phyloP scores from a whole-genome alignment of 2,797 vertebrate species.

The Leptatherina wallacei region DNA sequence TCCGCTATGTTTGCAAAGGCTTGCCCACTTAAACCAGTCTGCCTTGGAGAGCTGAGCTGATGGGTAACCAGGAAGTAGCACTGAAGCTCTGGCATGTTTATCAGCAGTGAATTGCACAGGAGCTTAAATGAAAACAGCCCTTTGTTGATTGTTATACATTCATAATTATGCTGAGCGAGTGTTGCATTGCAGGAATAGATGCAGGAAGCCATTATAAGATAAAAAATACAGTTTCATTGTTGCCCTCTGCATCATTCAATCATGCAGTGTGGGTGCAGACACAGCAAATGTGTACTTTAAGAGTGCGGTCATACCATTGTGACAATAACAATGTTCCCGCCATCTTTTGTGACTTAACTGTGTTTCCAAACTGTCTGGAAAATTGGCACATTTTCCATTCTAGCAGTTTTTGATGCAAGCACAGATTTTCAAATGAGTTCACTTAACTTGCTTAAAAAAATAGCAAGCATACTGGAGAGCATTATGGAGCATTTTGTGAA shows the following conservation, averaged over 20 bases:
- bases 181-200: slow-evolving; percentile 22
- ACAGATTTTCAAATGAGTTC: slow-evolving; percentile 46
- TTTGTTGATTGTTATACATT: slow-evolving; percentile 15
- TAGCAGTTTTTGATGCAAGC: slow-evolving; percentile 34
- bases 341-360: slow-evolving; percentile 17
- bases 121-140: slow-evolving; percentile 22
- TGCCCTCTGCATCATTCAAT: slow-evolving; percentile 42
- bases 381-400: slow-evolving; percentile 32
- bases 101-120: slow-evolving; percentile 58
- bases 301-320: slow-evolving; percentile 4
- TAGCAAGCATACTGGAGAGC: slow-evolving; percentile 26
- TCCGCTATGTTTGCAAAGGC: slow-evolving; percentile 46
- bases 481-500: slow-evolving; percentile 1
- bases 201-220: slow-evolving; percentile 14
- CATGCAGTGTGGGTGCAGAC: slow-evolving; percentile 18
- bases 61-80: slow-evolving; percentile 5
- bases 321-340: slow-evolving; percentile 8
- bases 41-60: slow-evolving; percentile 57
- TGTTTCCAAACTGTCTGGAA: slow-evolving; percentile 31
- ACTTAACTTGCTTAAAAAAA: slow-evolving; percentile 30
- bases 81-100: slow-evolving; percentile 32
- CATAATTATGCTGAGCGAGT: slow-evolving; percentile 25
- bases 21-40: slow-evolving; percentile 60
- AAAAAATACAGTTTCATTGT: slow-evolving; percentile 32
- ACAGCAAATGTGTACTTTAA: neutral